phyloP scores from a whole-genome alignment of 2,113 vertebrate species.

The Platichthys stellatus region DNA sequence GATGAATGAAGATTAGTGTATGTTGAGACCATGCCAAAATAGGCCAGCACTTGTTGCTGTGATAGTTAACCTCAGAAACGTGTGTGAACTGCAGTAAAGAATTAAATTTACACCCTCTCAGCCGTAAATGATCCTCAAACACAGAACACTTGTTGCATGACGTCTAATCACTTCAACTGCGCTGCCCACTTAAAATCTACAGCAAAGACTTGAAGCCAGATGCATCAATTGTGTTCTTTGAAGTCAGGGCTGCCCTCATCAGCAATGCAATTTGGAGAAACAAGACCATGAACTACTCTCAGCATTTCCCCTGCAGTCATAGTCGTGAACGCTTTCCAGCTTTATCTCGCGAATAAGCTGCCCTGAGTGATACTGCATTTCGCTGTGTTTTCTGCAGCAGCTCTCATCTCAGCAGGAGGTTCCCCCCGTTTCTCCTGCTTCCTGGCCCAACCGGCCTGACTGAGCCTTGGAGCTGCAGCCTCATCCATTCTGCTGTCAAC shows the following conservation, averaged over 20 bases:
- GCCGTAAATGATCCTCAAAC: slow-evolving; percentile 39
- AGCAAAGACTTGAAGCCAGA: slow-evolving; percentile 23
- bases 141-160: slow-evolving; percentile 28
- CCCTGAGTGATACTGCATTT: slow-evolving; percentile 30
- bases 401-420: slow-evolving; percentile 50
- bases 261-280: slow-evolving; percentile 48
- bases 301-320: slow-evolving; percentile 13
- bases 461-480: slow-evolving; percentile 44
- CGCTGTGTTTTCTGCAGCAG: slow-evolving; percentile 33
- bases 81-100: slow-evolving; percentile 10
- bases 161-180: slow-evolving; percentile 38
- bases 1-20: slow-evolving; percentile 59
- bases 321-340: slow-evolving; percentile 8
- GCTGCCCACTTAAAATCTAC: slow-evolving; percentile 41
- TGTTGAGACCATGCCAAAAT: slow-evolving; percentile 39
- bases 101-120: slow-evolving; percentile 18
- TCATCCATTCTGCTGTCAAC: slow-evolving; percentile 43
- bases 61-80: slow-evolving; percentile 20
- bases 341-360: slow-evolving; percentile 10
- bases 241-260: slow-evolving; percentile 38
- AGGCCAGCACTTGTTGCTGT: slow-evolving; percentile 25
- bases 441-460: slow-evolving; percentile 23
- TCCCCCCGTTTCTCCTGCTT: slow-evolving; percentile 36
- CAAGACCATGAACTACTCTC: slow-evolving; percentile 16
- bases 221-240: slow-evolving; percentile 41